Evolutionary conservation across 2,888 invertebrate species (phyloP).

Genomic region (Antitype chi): DNA sequence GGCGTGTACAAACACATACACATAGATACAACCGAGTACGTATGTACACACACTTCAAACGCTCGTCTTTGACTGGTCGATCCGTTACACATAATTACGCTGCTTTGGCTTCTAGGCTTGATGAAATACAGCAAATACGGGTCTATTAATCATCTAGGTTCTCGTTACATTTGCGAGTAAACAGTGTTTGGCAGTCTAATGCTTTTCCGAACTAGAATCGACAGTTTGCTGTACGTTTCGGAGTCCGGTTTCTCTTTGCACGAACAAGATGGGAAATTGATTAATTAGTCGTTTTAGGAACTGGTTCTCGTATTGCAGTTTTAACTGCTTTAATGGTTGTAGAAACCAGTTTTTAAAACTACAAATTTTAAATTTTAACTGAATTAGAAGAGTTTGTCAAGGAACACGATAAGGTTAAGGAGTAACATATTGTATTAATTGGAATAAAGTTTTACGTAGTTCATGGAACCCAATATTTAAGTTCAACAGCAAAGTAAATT

Average conservation of each 20-base stretch:
- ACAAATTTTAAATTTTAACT: too few species aligned
- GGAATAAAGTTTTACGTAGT: background rate
- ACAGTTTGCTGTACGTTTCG: slow-evolving; percentile 6
- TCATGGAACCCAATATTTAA: background rate
- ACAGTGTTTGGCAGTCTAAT: slow-evolving; percentile 38
- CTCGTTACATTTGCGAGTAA: slow-evolving; percentile 49
- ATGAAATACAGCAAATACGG: slow-evolving; percentile 57
- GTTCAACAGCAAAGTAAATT: background rate
- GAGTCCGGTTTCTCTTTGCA: background rate
- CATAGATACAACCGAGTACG: slow-evolving; percentile 2
- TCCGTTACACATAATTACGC: slow-evolving; percentile 52
- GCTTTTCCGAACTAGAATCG: slow-evolving; percentile 24
- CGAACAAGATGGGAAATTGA: slow-evolving; percentile 3
- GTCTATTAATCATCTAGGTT: slow-evolving; percentile 59
- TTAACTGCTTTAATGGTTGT: too few species aligned
- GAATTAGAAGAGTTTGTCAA: background rate
- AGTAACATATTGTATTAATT: background rate
- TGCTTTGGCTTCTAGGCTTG: slow-evolving; percentile 52
- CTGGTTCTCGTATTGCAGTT: background rate
- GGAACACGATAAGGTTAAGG: too few species aligned
- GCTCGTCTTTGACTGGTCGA: slow-evolving; percentile 55
- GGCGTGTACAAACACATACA: slow-evolving; percentile 32
- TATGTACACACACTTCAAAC: slow-evolving; percentile 34
- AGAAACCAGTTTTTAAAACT: too few species aligned
- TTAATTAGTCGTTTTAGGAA: background rate